Evolutionary conservation across 2,888 invertebrate species (phyloP).

Genomic region (Ennomos fuscantarius): DNA sequence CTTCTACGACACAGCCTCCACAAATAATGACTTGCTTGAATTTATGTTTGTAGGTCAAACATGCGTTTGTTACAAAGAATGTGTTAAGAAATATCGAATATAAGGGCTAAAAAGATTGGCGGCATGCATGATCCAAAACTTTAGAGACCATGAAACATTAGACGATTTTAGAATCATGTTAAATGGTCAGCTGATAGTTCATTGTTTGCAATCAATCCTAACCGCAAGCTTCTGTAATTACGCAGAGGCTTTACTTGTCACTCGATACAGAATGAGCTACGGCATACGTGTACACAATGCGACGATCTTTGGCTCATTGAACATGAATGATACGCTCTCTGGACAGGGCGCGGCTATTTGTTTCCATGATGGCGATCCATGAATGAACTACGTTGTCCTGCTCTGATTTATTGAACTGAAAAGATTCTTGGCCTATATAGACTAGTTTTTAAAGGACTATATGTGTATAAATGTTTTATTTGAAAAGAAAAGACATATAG

Average conservation of each 20-base stretch:
- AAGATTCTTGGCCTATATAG: conserved; percentile 7
- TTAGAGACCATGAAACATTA: no score
- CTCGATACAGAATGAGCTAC: conserved; percentile 45
- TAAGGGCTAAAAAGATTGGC: no score
- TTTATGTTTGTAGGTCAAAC: conserved; percentile 4
- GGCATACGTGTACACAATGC: conserved; percentile 47
- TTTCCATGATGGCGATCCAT: conserved; percentile 49
- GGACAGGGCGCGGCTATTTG: conserved; percentile 54
- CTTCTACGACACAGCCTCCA: conserved; percentile 16
- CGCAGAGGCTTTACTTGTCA: conserved; percentile 33
- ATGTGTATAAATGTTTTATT: no score
- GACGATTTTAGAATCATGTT: no score
- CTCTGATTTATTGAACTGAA: conserved; percentile 18
- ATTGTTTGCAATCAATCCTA: conserved; percentile 14
- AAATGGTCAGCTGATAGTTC: background rate
- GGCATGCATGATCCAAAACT: no score
- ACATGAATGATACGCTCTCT: conserved; percentile 53
- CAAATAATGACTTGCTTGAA: conserved; percentile 15
- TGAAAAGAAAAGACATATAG: no score
- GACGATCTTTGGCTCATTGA: conserved; percentile 56
- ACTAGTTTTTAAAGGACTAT: no score
- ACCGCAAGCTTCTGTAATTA: conserved; percentile 40
- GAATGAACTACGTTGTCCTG: conserved; percentile 50
- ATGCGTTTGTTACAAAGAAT: background rate
- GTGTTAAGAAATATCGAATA: background rate